Conservation (phyloP, 2,113 vertebrate species). For the Lepisosteus osseus region DNA sequence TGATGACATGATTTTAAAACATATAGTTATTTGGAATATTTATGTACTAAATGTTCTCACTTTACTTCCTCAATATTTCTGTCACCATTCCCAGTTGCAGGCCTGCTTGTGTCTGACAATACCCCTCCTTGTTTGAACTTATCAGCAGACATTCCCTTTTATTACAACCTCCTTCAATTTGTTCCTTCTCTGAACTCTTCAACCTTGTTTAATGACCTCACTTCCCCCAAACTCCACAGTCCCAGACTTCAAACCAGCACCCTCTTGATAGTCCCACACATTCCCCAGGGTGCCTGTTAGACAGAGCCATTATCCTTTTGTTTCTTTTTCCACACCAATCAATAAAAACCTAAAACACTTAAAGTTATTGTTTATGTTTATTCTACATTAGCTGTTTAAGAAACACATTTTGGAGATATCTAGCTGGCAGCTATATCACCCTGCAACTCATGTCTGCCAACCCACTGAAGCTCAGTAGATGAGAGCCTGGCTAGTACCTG, state of each 20-base stretch:
- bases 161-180: constrained; percentile 29
- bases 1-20: too few species aligned
- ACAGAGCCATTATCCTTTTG: constrained; percentile 29
- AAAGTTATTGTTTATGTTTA: too few species aligned
- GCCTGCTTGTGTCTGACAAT: constrained; percentile 23
- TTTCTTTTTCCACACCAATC: constrained; percentile 7
- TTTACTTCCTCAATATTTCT: neutral
- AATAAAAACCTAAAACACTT: too few species aligned
- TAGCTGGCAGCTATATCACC: too few species aligned
- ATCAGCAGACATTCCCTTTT: constrained; percentile 28
- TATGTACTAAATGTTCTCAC: neutral
- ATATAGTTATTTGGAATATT: neutral
- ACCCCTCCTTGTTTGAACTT: constrained; percentile 15
- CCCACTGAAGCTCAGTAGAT: too few species aligned
- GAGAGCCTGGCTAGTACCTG: too few species aligned
- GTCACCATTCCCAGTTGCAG: neutral
- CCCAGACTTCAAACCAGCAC: constrained; percentile 7
- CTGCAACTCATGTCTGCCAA: too few species aligned
- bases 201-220: constrained; percentile 32
- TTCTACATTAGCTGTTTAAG: too few species aligned
- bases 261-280: constrained; percentile 39
- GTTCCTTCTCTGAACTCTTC: constrained; percentile 13
- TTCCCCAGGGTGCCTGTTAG: constrained; percentile 38
- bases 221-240: constrained; percentile 9
- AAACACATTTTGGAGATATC: too few species aligned